These are phyloP conservation scores for Hippocampus mohnikei DNA, from an alignment of 2,113 vertebrate species.

Conservation along the genomic window DNA sequence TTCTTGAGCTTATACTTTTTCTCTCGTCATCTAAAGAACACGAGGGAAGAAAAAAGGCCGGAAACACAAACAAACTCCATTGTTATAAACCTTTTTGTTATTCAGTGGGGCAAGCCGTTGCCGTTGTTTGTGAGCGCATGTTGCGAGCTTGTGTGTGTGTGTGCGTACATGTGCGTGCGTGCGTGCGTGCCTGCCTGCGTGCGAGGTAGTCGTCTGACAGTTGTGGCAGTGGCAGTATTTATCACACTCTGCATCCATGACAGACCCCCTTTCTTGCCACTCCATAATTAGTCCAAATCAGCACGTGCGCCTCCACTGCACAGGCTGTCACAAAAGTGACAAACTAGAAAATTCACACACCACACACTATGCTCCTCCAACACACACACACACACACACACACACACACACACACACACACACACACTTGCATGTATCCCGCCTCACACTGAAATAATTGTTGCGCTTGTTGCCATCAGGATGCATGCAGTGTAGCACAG, in stretches of 20 bases:
- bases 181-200: slow-evolving; percentile 24
- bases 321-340: slow-evolving; percentile 78
- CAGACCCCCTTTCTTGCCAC: slow-evolving; percentile 73
- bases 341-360: slow-evolving; percentile 76
- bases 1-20: slow-evolving; percentile 24
- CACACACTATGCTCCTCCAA: slow-evolving; percentile 63
- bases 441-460: slow-evolving; percentile 72
- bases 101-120: slow-evolving; percentile 55
- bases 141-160: slow-evolving; percentile 21
- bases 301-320: slow-evolving; percentile 75
- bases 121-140: slow-evolving; percentile 50
- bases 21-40: slow-evolving; percentile 40
- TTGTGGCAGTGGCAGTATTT: slow-evolving; percentile 74
- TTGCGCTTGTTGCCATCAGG: slow-evolving; percentile 73
- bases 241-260: slow-evolving; percentile 77
- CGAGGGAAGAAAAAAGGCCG: slow-evolving; percentile 37
- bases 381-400: slow-evolving; percentile 31
- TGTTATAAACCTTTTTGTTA: slow-evolving; percentile 62
- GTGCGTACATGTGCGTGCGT: slow-evolving; percentile 19
- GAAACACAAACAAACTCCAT: slow-evolving; percentile 69
- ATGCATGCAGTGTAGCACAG: slow-evolving; percentile 49
- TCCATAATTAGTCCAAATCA: slow-evolving; percentile 81
- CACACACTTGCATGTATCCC: slow-evolving; percentile 69
- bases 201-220: slow-evolving; percentile 74
- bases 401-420: slow-evolving; percentile 19